phyloP scores from a whole-genome alignment of 1,140 invertebrate genomes.

The Drosophila lacertosa region DNA sequence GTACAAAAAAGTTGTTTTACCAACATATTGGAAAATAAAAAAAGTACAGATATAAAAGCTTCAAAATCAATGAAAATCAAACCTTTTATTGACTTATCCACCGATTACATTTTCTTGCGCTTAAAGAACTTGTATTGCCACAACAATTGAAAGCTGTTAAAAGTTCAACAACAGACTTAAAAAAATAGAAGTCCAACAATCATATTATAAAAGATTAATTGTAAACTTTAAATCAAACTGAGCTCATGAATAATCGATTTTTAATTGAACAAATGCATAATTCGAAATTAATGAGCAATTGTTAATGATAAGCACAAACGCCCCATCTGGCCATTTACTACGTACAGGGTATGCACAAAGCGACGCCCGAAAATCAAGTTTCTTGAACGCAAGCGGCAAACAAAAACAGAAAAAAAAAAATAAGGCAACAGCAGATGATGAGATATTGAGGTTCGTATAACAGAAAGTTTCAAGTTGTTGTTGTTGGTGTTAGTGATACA shows the following conservation, averaged over 20 bases:
- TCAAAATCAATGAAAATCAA: no score
- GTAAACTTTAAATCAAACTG: no score
- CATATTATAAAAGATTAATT: no score
- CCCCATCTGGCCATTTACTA: neutral
- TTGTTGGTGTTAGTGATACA: constrained; percentile 22
- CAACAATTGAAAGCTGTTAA: no score
- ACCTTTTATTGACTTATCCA: no score
- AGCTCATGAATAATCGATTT: neutral
- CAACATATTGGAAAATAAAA: no score
- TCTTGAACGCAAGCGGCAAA: constrained; percentile 38
- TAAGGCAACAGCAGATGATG: constrained; percentile 26
- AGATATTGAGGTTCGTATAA: constrained; percentile 29
- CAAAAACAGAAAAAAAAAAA: constrained; percentile 28
- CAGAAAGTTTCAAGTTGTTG: constrained; percentile 4
- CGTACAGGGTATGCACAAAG: constrained; percentile 14
- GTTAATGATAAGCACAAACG: neutral
- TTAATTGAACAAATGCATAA: neutral
- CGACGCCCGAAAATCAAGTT: constrained; percentile 53
- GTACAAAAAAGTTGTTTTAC: no score
- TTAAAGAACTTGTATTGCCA: no score
- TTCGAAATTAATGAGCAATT: neutral
- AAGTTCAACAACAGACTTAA: no score
- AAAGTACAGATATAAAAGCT: no score
- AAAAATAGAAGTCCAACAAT: no score
- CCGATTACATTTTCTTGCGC: no score